These are phyloP conservation scores for Cherax destructor DNA, from an alignment of 1,140 invertebrate species.

Conservation along the genomic window DNA sequence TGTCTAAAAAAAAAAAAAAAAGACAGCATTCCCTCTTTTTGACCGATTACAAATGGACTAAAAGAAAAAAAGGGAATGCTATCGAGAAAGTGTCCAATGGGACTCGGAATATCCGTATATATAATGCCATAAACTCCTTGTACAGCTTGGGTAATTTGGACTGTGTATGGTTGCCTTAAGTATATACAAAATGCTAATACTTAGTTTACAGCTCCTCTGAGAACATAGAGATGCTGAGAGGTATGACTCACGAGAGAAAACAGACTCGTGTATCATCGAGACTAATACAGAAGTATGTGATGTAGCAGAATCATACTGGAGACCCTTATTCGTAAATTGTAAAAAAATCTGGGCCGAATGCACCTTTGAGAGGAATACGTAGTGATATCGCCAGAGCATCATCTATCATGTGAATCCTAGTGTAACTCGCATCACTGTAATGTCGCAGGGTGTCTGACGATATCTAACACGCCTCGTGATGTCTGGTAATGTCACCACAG, in stretches of 20 bases:
- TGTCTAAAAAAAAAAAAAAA: too few relatives aligned
- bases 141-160: background rate
- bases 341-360: background rate
- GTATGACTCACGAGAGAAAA: background rate
- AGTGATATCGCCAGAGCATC: background rate
- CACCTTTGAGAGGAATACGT: background rate
- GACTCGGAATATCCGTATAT: background rate
- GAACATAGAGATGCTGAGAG: background rate
- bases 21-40: too few relatives aligned
- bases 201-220: background rate
- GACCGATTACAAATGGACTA: too few relatives aligned
- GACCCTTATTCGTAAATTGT: background rate
- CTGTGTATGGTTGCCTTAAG: background rate
- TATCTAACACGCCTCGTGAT: background rate
- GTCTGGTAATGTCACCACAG: background rate
- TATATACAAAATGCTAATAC: background rate
- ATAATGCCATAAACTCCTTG: background rate
- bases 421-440: background rate
- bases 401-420: background rate
- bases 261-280: background rate
- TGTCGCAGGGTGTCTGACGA: background rate
- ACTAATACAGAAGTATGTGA: background rate
- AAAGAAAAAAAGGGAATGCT: background rate
- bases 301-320: background rate
- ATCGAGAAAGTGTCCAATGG: background rate